Evolutionary conservation across 2,113 vertebrate genomes (phyloP).

Genomic region (Bos indicus): DNA sequence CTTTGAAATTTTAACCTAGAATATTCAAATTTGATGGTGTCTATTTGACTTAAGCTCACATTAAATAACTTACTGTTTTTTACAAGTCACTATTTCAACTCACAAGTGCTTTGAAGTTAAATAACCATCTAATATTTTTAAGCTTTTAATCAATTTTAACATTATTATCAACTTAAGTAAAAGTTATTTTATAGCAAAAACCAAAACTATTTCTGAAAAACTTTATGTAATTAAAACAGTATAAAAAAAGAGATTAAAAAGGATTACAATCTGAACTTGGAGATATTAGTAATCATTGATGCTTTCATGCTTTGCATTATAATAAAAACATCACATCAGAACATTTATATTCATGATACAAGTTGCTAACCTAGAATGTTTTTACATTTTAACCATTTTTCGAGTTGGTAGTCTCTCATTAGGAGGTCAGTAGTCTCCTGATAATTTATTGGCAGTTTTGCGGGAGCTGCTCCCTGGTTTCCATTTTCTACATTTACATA

Average conservation of each 20-base stretch:
- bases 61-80: neutral
- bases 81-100: neutral
- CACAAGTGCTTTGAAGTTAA: constrained; percentile 31
- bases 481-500: neutral
- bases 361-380: neutral
- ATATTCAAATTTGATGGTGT: constrained; percentile 3
- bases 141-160: constrained; percentile 9
- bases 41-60: constrained; percentile 16
- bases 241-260: neutral
- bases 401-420: neutral
- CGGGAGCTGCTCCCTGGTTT: neutral
- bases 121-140: constrained; percentile 11
- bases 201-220: neutral
- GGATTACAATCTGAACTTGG: neutral
- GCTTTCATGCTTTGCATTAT: neutral
- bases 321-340: neutral
- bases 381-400: neutral
- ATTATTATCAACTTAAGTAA: constrained; percentile 6
- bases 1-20: constrained; percentile 63
- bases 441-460: neutral
- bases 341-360: neutral
- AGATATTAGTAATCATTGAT: constrained; percentile 8
- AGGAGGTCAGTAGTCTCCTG: neutral
- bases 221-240: neutral
- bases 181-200: constrained; percentile 27